Percentiles rank a stretch among this genome's conserved stretches.
Evolutionary conservation across 2,888 invertebrate species (phyloP).

Genomic region (Drosophila nr. perissopoda): DNA sequence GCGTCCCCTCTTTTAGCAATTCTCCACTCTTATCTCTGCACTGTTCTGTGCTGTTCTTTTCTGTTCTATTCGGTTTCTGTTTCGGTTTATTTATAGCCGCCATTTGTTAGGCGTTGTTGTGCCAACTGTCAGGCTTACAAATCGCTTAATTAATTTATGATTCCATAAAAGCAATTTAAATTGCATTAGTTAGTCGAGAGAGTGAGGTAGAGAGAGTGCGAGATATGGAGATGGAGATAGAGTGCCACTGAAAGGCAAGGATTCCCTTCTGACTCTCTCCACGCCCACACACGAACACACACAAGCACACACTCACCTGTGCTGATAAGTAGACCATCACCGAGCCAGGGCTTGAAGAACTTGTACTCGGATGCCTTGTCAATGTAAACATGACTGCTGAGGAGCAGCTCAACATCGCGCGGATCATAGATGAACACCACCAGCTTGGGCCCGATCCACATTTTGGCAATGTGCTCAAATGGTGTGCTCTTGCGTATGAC

Average conservation of each 20-base stretch:
- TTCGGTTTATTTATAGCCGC: constrained; percentile 68
- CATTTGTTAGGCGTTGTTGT: constrained; percentile 64
- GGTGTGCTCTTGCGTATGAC: constrained; percentile 85
- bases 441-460: constrained; percentile 92
- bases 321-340: constrained; percentile 92
- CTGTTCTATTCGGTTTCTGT: constrained; percentile 1
- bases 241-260: background rate
- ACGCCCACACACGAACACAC: background rate
- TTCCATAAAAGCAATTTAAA: constrained; percentile 67
- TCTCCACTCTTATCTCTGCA: background rate
- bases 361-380: constrained; percentile 92
- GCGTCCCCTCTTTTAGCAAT: background rate
- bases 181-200: constrained; percentile 53
- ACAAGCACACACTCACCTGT: constrained; percentile 86
- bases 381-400: constrained; percentile 92
- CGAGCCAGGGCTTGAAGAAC: constrained; percentile 94
- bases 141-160: constrained; percentile 77
- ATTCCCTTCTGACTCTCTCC: background rate
- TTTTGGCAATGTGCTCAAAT: constrained; percentile 87
- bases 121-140: constrained; percentile 72
- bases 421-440: constrained; percentile 91
- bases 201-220: background rate
- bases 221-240: background rate
- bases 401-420: constrained; percentile 91
- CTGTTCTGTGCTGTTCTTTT: background rate